Evolutionary conservation across 2,797 vertebrate genomes (phyloP).

Genomic region (Leptodactylus fallax): DNA sequence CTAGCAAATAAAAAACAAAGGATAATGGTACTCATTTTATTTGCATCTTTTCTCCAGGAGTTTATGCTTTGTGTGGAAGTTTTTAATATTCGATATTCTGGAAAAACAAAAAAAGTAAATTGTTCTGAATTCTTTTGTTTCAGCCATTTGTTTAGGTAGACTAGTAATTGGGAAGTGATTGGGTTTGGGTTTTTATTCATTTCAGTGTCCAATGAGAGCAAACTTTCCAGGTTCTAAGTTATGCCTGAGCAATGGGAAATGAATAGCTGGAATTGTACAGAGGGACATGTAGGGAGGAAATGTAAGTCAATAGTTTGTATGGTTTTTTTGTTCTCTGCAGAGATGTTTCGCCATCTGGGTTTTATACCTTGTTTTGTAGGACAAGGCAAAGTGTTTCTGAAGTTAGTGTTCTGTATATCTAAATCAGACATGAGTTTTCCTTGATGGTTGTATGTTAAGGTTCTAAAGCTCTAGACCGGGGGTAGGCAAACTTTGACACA

Average conservation of each 20-base stretch:
- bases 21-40: slow-evolving; percentile 89
- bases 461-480: background rate
- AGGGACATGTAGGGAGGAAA: background rate
- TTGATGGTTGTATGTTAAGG: background rate
- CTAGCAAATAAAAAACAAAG: slow-evolving; percentile 86
- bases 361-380: background rate
- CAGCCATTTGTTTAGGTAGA: slow-evolving; percentile 80
- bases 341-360: slow-evolving; percentile 7
- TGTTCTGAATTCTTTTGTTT: slow-evolving; percentile 81
- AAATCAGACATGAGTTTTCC: background rate
- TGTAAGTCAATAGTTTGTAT: background rate
- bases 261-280: background rate
- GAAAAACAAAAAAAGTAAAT: slow-evolving; percentile 74
- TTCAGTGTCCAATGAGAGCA: background rate
- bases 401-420: background rate
- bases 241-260: slow-evolving; percentile 13
- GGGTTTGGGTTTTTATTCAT: slow-evolving; percentile 27
- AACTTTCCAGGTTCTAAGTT: slow-evolving; percentile 24
- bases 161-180: slow-evolving; percentile 82
- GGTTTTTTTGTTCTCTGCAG: background rate
- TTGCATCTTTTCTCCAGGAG: slow-evolving; percentile 82
- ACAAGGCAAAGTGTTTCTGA: slow-evolving; percentile 3
- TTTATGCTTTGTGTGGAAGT: slow-evolving; percentile 87
- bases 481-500: too few relatives aligned
- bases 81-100: slow-evolving; percentile 82